phyloP scores from a whole-genome alignment of 1,140 invertebrate species.

The Intoshia linei region DNA sequence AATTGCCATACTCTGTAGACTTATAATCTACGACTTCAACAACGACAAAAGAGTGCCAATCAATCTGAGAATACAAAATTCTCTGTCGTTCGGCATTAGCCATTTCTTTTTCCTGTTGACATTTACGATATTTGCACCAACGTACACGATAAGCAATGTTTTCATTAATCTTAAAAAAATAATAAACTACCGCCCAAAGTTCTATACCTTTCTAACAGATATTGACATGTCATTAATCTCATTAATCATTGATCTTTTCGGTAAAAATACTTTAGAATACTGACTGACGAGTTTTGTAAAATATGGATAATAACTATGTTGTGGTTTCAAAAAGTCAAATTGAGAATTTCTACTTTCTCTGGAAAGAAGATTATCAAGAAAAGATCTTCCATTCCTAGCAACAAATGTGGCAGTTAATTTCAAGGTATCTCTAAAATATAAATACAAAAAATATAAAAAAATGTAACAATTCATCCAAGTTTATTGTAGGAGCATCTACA shows the following conservation, averaged over 20 bases:
- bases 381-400: slow-evolving; percentile 78
- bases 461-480: neutral
- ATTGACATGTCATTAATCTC: slow-evolving; percentile 4
- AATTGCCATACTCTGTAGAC: slow-evolving; percentile 55
- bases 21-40: slow-evolving; percentile 98
- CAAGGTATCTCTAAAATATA: slow-evolving; percentile 49
- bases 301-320: slow-evolving; percentile 89
- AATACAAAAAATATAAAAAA: slow-evolving; percentile 5
- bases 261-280: slow-evolving; percentile 45
- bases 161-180: neutral
- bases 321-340: slow-evolving; percentile 86
- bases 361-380: slow-evolving; percentile 87
- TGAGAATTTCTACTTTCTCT: slow-evolving; percentile 85
- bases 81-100: slow-evolving; percentile 9
- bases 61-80: slow-evolving; percentile 79
- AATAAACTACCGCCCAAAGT: neutral
- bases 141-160: no score
- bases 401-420: slow-evolving; percentile 94
- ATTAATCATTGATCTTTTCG: neutral
- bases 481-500: neutral
- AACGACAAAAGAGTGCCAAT: slow-evolving; percentile 99
- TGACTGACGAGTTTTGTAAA: slow-evolving; percentile 89
- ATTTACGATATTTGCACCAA: slow-evolving; percentile 5
- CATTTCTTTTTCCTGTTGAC: neutral
- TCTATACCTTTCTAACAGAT: neutral